Evolutionary conservation across 2,797 vertebrate species (phyloP).

Genomic region (Alectoris magna): DNA sequence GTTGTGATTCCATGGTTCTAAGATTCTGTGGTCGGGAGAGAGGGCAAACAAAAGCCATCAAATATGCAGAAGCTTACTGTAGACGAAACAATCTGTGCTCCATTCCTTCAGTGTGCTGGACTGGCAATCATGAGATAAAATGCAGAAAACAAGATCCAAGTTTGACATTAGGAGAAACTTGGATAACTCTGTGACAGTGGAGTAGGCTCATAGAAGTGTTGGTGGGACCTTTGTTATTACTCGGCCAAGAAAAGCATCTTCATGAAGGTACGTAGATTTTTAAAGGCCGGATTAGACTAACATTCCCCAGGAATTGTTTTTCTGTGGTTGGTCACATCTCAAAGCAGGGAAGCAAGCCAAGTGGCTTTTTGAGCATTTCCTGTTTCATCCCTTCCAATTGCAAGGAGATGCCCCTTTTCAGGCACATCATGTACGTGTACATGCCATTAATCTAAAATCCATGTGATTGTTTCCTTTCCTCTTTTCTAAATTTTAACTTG

Average conservation of each 20-base stretch:
- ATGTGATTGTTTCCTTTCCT: not conserved
- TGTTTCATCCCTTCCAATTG: not conserved
- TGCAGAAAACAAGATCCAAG: accelerated
- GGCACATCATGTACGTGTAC: not conserved
- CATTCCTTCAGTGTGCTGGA: not conserved
- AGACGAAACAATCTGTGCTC: not conserved
- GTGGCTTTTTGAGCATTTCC: not conserved
- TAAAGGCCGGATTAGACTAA: not conserved
- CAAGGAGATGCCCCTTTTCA: not conserved
- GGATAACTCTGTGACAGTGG: not conserved
- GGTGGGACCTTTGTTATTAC: not conserved
- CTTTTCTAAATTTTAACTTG: not conserved
- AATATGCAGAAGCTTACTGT: not conserved
- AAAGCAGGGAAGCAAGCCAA: not conserved
- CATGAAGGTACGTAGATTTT: not conserved
- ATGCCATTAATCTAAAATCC: too few relatives aligned
- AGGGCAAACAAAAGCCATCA: not conserved
- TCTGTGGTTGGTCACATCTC: not conserved
- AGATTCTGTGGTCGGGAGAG: not conserved
- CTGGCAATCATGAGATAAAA: not conserved
- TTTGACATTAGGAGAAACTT: not conserved
- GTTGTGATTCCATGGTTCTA: too few relatives aligned
- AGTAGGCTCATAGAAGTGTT: not conserved
- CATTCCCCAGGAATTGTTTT: not conserved
- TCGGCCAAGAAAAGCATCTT: not conserved